Conservation (phyloP, 2,113 vertebrate species). For the Sapayoa aenigma region DNA sequence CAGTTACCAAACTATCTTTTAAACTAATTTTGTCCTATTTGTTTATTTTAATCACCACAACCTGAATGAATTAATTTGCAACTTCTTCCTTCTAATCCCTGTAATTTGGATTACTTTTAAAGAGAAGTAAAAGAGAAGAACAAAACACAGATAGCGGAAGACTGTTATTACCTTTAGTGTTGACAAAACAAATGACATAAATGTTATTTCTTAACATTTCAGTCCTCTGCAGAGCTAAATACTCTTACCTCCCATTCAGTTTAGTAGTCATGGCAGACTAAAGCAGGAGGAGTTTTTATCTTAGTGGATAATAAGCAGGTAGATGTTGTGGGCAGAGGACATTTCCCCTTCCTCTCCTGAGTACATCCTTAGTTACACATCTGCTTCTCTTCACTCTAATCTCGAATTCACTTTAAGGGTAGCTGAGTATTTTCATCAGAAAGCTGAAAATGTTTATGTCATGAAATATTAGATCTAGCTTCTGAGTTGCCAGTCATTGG, state of each 20-base stretch:
- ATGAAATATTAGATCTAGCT: conserved; percentile 1
- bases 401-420: conserved; percentile 13
- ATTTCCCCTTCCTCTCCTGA: not conserved
- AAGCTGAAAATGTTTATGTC: not conserved
- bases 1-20: not conserved
- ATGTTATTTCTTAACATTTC: not conserved
- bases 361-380: not conserved
- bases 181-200: not conserved
- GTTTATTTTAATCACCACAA: not conserved
- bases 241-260: not conserved
- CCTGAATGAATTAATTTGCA: not conserved
- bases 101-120: not conserved
- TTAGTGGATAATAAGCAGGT: not conserved
- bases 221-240: not conserved
- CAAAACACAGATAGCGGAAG: not conserved
- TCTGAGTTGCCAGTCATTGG: not conserved
- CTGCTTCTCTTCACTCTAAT: conserved; percentile 41
- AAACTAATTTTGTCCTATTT: not conserved
- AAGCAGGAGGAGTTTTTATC: not conserved
- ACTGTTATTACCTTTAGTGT: not conserved
- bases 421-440: conserved; percentile 16
- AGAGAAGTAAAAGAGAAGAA: not conserved
- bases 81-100: not conserved
- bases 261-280: not conserved
- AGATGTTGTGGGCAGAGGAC: not conserved